Evolutionary conservation across 2,797 vertebrate species (phyloP), one percentile per base, ranked within the genome.

Genomic region (Sciurus vulgaris): DNA sequence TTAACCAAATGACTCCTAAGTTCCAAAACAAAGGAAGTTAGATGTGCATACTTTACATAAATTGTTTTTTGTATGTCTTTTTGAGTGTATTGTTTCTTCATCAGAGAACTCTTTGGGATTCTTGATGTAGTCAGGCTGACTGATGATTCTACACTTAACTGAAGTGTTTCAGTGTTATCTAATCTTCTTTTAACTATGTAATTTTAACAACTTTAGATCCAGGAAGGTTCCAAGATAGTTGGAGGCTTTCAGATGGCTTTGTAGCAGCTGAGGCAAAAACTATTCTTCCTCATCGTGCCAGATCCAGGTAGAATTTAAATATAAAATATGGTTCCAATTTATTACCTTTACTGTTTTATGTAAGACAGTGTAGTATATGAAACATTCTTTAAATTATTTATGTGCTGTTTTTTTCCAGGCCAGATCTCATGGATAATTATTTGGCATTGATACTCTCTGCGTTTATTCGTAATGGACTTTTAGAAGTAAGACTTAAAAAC

Each of bases 401-500:
- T 97, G 0, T 96, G 24, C 87, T 93, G 0, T 86, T 93, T 93
- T 95, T 97, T 96, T 95, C 87, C 97, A 99, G 99, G 95, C 99
- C 99, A 96, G 99, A 99, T 98, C 99, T 99, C 96, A 99, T 99
- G 99, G 99, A 99, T 98, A 99, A 99, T 98, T 99, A 99, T 89
- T 99, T 99, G 98, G 99, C 99, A 47, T 98, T 99, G 98, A 99
- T 99, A 95, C 99, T 99, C 22, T 99, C 99, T 91, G 99, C 99
- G 82, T 99, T 99, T 98, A 99, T 99, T 98, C 98, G 98, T 96
- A 99, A 99, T 97, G 99, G 99, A 93, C 99, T 99, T 97, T 98
- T 99, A 97, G 99, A 99, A 98, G 99, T 99, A 99, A 97, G 41
- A 69, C 20, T n/a, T 89, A 89, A 22, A 28, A 78, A 56, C 47